Percentiles rank a stretch among this genome's conserved stretches.
Conservation (phyloP, 2,113 vertebrate species). For the Nothocercus julius region DNA sequence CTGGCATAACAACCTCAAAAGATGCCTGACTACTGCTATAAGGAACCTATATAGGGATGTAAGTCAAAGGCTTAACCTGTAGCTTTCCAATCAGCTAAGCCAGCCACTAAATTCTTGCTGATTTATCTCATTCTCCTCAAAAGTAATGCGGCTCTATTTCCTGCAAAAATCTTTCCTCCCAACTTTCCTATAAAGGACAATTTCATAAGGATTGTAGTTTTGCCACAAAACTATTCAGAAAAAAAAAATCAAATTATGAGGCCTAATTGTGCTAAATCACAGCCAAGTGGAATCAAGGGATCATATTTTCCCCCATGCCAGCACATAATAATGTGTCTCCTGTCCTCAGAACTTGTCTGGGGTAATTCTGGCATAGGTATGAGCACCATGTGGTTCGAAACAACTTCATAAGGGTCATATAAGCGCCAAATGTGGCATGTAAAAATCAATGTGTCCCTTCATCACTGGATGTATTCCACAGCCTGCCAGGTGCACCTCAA, state of each 20-base stretch:
- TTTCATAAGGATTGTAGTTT: not conserved
- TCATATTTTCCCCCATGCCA: not conserved
- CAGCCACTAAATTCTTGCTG: constrained; percentile 6
- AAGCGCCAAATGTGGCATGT: fast-evolving
- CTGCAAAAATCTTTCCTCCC: not conserved
- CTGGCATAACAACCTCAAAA: constrained; percentile 45
- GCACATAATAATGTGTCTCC: not conserved
- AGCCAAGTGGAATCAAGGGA: not conserved
- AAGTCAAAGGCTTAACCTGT: constrained; percentile 11
- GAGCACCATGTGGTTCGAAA: fast-evolving
- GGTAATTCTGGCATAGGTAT: not conserved
- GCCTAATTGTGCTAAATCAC: not conserved
- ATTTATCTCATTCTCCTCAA: not conserved
- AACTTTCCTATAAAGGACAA: not conserved
- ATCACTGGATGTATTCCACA: not conserved
- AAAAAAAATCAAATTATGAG: not conserved
- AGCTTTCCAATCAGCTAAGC: not conserved
- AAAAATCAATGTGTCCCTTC: not conserved
- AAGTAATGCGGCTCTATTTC: fast-evolving
- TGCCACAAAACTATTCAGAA: not conserved
- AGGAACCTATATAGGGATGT: not conserved
- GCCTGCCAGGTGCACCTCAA: not conserved
- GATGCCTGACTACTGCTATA: constrained; percentile 38
- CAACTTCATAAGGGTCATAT: not conserved
- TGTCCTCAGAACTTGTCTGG: not conserved